phyloP scores from a whole-genome alignment of 2,113 vertebrate genomes.

The Sinocyclocheilus rhinocerous region DNA sequence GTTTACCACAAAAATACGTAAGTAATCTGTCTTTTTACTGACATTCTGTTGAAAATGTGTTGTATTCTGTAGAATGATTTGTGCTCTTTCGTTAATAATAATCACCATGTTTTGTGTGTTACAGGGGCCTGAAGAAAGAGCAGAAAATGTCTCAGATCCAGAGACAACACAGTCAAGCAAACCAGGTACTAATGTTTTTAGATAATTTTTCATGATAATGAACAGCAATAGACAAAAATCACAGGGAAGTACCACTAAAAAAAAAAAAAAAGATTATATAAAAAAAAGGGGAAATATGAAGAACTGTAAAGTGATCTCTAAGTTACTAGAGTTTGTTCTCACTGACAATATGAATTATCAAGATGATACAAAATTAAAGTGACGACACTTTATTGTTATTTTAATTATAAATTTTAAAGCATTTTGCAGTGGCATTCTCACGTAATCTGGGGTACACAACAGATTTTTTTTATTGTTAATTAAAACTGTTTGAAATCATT shows the following conservation, averaged over 20 bases:
- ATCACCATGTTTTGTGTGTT: background rate
- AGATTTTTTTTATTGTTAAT: too few species aligned
- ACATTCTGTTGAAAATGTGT: background rate
- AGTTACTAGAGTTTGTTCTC: too few species aligned
- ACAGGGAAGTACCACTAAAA: background rate
- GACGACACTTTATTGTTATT: too few species aligned
- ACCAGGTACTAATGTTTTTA: slow-evolving; percentile 22
- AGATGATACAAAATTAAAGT: too few species aligned
- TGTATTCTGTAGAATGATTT: background rate
- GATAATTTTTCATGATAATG: background rate
- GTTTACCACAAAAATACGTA: too few species aligned
- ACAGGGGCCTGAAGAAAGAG: slow-evolving; percentile 3
- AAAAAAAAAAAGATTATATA: background rate
- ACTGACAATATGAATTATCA: too few species aligned
- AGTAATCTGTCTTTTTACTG: background rate
- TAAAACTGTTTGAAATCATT: too few species aligned
- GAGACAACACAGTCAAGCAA: background rate
- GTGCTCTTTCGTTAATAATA: background rate
- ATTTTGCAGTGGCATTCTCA: too few species aligned
- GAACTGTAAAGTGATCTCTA: too few species aligned
- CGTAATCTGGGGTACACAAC: too few species aligned
- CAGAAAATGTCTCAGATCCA: background rate
- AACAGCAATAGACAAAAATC: background rate
- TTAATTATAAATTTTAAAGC: too few species aligned
- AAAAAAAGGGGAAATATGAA: too few species aligned